These are phyloP conservation scores for Urosaurus nigricauda DNA, from an alignment of 2,797 vertebrate genomes.

Conservation along the genomic window DNA sequence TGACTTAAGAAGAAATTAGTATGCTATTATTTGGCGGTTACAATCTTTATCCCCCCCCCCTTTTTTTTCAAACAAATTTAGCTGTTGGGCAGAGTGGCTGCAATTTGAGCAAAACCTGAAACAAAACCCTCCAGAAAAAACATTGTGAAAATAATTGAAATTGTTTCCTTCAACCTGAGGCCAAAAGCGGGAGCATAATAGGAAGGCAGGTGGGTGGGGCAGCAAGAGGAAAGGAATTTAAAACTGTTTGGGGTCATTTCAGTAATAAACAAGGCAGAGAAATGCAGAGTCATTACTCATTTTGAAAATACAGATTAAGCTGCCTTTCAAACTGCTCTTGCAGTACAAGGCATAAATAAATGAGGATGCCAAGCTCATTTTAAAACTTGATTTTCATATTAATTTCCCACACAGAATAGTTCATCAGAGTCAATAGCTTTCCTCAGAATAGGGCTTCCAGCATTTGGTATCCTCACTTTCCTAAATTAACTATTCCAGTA, in stretches of 20 bases:
- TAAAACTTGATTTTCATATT: constrained; percentile 58
- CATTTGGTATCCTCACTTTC: constrained; percentile 18
- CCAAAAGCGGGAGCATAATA: constrained; percentile 54
- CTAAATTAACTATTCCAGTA: constrained; percentile 26
- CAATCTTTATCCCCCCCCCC: constrained; percentile 14
- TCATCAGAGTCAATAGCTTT: constrained; percentile 31
- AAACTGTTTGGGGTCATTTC: constrained; percentile 50
- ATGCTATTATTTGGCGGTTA: not conserved
- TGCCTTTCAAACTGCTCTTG: constrained; percentile 52
- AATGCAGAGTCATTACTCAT: constrained; percentile 62
- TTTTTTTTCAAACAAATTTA: constrained; percentile 42
- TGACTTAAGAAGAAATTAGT: constrained; percentile 5
- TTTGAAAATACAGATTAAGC: constrained; percentile 63
- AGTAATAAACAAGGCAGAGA: constrained; percentile 57
- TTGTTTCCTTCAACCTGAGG: constrained; percentile 50
- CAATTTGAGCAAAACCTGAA: constrained; percentile 30
- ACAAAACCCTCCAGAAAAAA: constrained; percentile 1
- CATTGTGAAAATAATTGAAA: constrained; percentile 57
- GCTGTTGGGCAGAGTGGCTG: constrained; percentile 17
- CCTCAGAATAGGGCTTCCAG: constrained; percentile 6
- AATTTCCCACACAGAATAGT: constrained; percentile 48
- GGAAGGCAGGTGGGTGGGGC: not conserved
- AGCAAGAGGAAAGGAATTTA: constrained; percentile 24
- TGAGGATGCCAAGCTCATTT: constrained; percentile 50
- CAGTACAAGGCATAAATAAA: constrained; percentile 51